A percentile compares a stretch with the other conserved stretches of the same genome.
These are phyloP conservation scores for Pavo muticus DNA, from an alignment of 2,113 vertebrate species.

Conservation along the genomic window DNA sequence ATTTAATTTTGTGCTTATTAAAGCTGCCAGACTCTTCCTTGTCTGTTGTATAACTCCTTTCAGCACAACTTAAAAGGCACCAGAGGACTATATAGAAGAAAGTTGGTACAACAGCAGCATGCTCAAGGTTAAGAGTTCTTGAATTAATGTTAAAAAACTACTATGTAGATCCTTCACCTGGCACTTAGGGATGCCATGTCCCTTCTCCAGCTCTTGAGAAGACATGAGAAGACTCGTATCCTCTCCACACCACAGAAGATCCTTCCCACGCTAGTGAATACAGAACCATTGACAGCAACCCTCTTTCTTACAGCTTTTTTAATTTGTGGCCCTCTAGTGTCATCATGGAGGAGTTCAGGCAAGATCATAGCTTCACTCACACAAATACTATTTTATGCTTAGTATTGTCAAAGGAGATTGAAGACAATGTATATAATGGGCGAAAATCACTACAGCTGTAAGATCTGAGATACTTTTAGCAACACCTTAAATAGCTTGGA, in stretches of 20 bases:
- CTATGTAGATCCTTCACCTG: not conserved
- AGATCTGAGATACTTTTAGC: accelerated
- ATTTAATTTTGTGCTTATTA: accelerated
- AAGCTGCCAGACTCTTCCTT: not conserved
- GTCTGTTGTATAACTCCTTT: not conserved
- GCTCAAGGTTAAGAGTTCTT: not conserved
- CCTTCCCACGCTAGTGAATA: accelerated
- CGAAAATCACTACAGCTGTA: not conserved
- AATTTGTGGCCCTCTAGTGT: not conserved
- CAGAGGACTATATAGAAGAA: not conserved
- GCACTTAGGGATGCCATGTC: not conserved
- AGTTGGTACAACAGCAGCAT: not conserved
- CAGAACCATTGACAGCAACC: not conserved
- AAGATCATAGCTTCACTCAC: not conserved
- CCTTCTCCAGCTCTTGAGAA: not conserved
- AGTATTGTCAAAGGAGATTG: not conserved
- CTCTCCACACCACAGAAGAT: not conserved
- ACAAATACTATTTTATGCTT: not conserved
- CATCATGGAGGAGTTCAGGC: not conserved
- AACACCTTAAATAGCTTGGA: not conserved
- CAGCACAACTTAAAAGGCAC: not conserved
- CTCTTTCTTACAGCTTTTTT: not conserved
- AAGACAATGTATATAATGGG: not conserved
- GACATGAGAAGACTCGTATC: not conserved
- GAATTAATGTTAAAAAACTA: accelerated